Conservation (phyloP, 2,888 invertebrate genomes). For the Molorchus minor region DNA sequence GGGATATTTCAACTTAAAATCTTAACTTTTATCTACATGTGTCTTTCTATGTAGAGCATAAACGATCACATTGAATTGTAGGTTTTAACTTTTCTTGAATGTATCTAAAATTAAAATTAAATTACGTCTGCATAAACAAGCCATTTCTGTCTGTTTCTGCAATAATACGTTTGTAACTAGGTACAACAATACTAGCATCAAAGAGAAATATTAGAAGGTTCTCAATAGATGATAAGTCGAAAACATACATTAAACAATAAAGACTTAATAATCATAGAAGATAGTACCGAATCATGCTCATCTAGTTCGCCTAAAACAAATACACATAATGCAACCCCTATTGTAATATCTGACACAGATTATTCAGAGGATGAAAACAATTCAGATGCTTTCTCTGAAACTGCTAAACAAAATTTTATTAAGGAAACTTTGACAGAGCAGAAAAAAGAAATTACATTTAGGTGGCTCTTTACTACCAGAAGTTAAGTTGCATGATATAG, state of each 20-base stretch:
- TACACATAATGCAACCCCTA: constrained; percentile 23
- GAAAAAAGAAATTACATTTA: constrained; percentile 7
- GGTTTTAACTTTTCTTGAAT: constrained; percentile 10
- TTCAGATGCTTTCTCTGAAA: constrained; percentile 16
- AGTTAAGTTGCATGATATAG: constrained; percentile 38
- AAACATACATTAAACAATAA: constrained; percentile 36
- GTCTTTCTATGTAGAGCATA: too few species aligned
- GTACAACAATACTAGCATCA: constrained; percentile 51
- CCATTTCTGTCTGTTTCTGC: too few species aligned
- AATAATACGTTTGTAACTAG: constrained; percentile 49
- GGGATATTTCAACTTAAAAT: too few species aligned
- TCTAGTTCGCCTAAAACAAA: constrained; percentile 21
- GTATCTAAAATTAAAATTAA: too few species aligned
- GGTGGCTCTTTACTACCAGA: constrained; percentile 18
- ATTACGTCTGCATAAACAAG: too few species aligned
- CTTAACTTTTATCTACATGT: too few species aligned
- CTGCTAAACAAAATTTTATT: not conserved
- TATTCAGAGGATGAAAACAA: constrained; percentile 28
- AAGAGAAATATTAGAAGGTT: constrained; percentile 54
- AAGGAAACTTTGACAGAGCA: constrained; percentile 5
- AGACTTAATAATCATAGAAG: constrained; percentile 37
- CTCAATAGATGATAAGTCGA: constrained; percentile 46
- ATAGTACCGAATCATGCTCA: constrained; percentile 30
- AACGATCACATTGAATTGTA: not conserved
- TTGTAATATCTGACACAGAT: constrained; percentile 38